A percentile compares a stretch with the other conserved stretches of the same genome.
These are phyloP conservation scores for Arrhopalites spinosus DNA, from an alignment of 2,888 invertebrate species.

Conservation along the genomic window DNA sequence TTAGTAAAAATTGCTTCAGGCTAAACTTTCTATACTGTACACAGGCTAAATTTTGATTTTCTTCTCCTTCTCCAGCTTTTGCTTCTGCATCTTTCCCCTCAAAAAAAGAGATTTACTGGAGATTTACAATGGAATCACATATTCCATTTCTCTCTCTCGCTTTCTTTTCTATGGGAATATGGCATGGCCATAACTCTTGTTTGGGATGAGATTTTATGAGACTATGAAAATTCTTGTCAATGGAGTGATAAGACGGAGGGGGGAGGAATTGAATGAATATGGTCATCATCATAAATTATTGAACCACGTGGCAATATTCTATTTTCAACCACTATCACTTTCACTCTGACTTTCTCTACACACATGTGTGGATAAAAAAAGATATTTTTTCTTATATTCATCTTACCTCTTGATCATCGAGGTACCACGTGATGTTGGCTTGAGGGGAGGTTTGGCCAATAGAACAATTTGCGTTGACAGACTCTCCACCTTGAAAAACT, in stretches of 20 bases:
- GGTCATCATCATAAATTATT: too few species aligned
- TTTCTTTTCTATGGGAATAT: too few species aligned
- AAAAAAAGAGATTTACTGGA: background rate
- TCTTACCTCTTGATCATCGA: slow-evolving; percentile 42
- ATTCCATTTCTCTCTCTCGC: background rate
- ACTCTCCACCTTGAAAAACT: slow-evolving; percentile 35
- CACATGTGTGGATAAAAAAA: too few species aligned
- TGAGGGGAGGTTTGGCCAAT: slow-evolving; percentile 36
- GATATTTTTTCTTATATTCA: too few species aligned
- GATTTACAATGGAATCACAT: too few species aligned
- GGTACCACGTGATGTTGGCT: slow-evolving; percentile 46
- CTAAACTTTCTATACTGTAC: background rate
- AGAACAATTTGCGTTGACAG: slow-evolving; percentile 42
- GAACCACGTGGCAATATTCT: too few species aligned
- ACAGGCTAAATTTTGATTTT: background rate
- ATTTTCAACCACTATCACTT: too few species aligned
- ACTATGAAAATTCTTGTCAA: too few species aligned
- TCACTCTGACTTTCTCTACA: too few species aligned
- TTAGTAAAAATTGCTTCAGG: background rate
- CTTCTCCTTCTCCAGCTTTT: background rate
- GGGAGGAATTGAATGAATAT: background rate
- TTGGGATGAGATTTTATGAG: background rate
- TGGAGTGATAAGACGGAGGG: too few species aligned
- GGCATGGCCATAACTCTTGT: background rate
- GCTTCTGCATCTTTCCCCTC: background rate